Evolutionary conservation across 2,888 invertebrate species (phyloP).

Genomic region (Mimas tiliae): DNA sequence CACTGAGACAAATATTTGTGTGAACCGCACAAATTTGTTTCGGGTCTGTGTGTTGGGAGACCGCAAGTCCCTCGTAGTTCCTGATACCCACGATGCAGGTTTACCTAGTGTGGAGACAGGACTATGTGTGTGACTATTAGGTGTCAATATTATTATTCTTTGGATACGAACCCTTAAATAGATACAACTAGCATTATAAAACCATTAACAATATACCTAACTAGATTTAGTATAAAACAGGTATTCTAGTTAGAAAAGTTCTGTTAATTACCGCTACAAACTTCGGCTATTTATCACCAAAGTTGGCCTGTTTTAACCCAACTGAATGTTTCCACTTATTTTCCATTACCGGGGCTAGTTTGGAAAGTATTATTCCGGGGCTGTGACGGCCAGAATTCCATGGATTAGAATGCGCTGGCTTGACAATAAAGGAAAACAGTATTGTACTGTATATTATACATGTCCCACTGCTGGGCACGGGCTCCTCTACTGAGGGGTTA

Average conservation of each 20-base stretch:
- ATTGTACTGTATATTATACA: no score
- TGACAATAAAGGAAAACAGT: background rate
- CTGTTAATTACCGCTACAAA: constrained; percentile 21
- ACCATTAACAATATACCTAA: constrained; percentile 3
- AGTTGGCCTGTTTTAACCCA: constrained; percentile 13
- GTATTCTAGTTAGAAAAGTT: constrained; percentile 20
- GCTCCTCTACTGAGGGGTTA: no score
- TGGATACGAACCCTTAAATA: no score
- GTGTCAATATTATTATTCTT: no score
- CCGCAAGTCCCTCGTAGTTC: no score
- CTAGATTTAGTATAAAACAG: background rate
- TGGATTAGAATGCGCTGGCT: background rate
- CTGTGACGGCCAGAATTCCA: background rate
- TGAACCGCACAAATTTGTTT: no score
- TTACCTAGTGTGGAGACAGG: no score
- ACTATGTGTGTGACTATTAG: no score
- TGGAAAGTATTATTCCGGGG: constrained; percentile 8
- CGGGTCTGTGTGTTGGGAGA: no score
- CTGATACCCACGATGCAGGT: no score
- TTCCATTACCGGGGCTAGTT: constrained; percentile 32
- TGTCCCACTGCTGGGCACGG: no score
- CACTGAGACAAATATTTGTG: no score
- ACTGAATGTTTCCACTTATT: constrained; percentile 32
- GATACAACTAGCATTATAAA: background rate
- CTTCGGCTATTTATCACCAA: constrained; percentile 18